A percentile compares a stretch with the other conserved stretches of the same genome.
phyloP scores from a whole-genome alignment of 2,797 vertebrate species.

The Chelmon rostratus region DNA sequence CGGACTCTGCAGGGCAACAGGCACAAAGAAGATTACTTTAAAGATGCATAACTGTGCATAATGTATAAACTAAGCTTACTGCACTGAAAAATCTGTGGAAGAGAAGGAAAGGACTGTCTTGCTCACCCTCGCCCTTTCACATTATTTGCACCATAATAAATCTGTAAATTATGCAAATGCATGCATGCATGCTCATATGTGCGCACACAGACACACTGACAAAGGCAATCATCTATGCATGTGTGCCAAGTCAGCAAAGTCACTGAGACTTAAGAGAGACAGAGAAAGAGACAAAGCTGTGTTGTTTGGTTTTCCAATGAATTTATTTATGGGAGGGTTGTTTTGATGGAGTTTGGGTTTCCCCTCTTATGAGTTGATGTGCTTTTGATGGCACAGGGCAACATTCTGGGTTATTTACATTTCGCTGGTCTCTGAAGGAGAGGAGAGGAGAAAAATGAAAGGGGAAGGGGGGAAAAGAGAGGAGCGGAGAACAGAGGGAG shows the following conservation, averaged over 20 bases:
- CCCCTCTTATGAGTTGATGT: constrained; percentile 22
- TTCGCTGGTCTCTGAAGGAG: constrained; percentile 34
- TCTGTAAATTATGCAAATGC: constrained; percentile 64
- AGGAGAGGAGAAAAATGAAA: constrained; percentile 19
- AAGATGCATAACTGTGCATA: constrained; percentile 59
- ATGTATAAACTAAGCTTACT: constrained; percentile 48
- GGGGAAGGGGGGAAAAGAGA: not conserved
- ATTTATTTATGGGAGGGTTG: constrained; percentile 57
- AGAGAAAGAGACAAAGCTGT: constrained; percentile 9
- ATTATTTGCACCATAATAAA: constrained; percentile 63
- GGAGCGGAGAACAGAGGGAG: not conserved
- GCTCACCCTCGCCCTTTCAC: constrained; percentile 28
- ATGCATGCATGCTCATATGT: constrained; percentile 32
- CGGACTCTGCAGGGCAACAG: constrained; percentile 36
- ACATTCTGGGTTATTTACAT: constrained; percentile 52
- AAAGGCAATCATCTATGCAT: constrained; percentile 38
- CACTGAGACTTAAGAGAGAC: constrained; percentile 24
- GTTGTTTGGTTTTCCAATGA: constrained; percentile 49
- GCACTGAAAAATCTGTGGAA: constrained; percentile 27
- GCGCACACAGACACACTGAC: constrained; percentile 33
- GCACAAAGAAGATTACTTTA: constrained; percentile 54
- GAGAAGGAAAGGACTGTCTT: not conserved
- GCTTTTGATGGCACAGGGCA: constrained; percentile 41
- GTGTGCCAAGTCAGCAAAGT: constrained; percentile 59
- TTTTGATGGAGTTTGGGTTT: constrained; percentile 54